Evolutionary conservation across 2,888 invertebrate species (phyloP).

Genomic region (Acanthosepion esculentum): DNA sequence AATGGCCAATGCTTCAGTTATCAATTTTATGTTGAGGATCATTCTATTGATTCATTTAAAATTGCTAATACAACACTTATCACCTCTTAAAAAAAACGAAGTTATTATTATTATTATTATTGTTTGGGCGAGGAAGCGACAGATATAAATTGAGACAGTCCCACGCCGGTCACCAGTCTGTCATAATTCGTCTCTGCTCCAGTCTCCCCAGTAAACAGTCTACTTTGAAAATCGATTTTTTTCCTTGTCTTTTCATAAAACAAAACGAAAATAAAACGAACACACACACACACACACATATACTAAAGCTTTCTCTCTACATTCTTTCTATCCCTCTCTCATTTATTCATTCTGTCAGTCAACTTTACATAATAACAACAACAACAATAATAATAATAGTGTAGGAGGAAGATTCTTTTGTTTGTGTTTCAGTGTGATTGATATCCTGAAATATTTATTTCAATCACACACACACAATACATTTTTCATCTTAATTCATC

Average conservation of each 20-base stretch:
- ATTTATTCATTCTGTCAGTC: background rate
- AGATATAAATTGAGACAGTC: background rate
- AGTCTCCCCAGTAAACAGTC: background rate
- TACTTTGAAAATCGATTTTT: background rate
- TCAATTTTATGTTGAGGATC: too few species aligned
- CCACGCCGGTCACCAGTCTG: background rate
- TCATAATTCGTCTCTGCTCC: constrained; percentile 2
- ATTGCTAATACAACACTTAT: too few species aligned
- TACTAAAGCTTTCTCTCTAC: background rate
- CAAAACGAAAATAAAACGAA: constrained; percentile 2
- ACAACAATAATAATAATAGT: background rate
- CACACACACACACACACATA: background rate
- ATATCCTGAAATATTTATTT: background rate
- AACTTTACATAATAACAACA: background rate
- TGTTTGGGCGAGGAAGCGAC: background rate
- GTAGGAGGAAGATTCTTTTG: background rate
- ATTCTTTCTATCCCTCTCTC: background rate
- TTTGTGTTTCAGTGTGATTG: background rate
- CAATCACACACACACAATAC: background rate
- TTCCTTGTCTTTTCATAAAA: background rate
- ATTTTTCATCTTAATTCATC: background rate
- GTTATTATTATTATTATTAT: background rate
- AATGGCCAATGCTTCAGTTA: too few species aligned
- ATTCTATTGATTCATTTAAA: too few species aligned
- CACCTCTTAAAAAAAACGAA: too few species aligned